phyloP scores from a whole-genome alignment of 2,797 vertebrate species.

The Sebastes vulpes region DNA sequence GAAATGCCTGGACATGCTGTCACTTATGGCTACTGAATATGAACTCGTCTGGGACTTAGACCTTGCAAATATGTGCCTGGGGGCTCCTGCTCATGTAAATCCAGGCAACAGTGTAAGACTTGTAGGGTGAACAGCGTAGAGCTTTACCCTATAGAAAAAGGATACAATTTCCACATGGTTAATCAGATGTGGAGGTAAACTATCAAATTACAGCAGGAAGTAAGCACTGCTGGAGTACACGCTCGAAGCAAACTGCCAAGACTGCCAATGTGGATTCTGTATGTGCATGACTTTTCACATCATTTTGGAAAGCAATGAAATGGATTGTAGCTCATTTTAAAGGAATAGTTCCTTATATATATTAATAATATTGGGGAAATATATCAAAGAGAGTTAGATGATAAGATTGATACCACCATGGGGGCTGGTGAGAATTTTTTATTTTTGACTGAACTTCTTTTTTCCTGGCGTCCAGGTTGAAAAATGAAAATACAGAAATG shows the following conservation, averaged over 20 bases:
- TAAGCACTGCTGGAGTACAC: not conserved
- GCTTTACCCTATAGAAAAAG: not conserved
- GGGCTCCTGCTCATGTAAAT: not conserved
- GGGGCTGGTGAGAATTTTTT: too few species aligned
- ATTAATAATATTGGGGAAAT: not conserved
- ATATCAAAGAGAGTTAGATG: too few species aligned
- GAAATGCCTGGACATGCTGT: not conserved
- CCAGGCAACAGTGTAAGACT: not conserved
- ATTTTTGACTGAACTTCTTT: too few species aligned
- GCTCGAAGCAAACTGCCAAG: not conserved
- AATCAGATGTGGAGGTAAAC: not conserved
- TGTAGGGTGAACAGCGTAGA: not conserved
- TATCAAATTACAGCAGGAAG: not conserved
- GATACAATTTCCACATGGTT: not conserved
- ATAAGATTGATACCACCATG: too few species aligned
- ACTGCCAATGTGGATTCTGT: not conserved
- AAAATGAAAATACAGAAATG: too few species aligned
- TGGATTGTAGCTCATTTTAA: not conserved
- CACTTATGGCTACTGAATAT: not conserved
- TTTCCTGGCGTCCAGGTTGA: too few species aligned
- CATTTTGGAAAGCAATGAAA: not conserved
- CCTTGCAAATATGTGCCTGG: not conserved
- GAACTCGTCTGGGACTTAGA: not conserved
- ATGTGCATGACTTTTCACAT: not conserved
- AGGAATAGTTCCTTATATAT: not conserved